Base-by-base conservation (phyloP, 2,888 invertebrate genomes). In the Phyllotreta striolata region DNA sequence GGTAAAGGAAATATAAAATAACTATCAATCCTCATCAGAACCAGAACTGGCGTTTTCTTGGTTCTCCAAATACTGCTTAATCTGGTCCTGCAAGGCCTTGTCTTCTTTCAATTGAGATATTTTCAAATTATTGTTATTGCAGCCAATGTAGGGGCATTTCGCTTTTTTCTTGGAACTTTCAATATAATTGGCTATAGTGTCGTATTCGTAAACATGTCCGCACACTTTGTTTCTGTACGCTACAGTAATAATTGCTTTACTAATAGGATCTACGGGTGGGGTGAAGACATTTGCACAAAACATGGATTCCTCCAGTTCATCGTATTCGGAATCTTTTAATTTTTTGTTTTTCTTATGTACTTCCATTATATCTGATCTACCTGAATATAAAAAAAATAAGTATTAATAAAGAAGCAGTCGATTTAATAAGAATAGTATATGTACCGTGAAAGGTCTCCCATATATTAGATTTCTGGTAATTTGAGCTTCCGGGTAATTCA, bases 91-190 rank as follows among this genome's bases (percentile, higher is more conserved):
- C 43, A 77, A 69, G 12, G 63, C 56, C 8, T 12, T 37, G 64
- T 78, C 77, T 41, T 66, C 55, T 10, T 66, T 62, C 14, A 78
- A 64, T 65, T 77, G 71, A 41, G 47, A 46, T 51, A 68, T 60
- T 38, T 34, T 60, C 12, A 78, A 68, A 24, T 65, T 65, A 24
- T 54, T 65, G 56, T 70, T 75, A 24, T 61, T 70, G 49, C 79
- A 79, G 8, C 78, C 78, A 46, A 79, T 70, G 62, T 77, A 78
- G 4, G 79, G 79, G 65, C 78, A 79, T 61, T 72, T 75, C 6
- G 76, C 74, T 60, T 69, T 74, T 38, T 67, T 70, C 58, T 72
- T 74, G 52, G 67, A 71, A 12, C 70, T 67, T 56, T 73, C 75
- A 10, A 79, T 74, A 63, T 77, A 76, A 39, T 70, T 67, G 9